phyloP scores from a whole-genome alignment of 2,888 invertebrate species.

The Drosophila neoperkinsi region DNA sequence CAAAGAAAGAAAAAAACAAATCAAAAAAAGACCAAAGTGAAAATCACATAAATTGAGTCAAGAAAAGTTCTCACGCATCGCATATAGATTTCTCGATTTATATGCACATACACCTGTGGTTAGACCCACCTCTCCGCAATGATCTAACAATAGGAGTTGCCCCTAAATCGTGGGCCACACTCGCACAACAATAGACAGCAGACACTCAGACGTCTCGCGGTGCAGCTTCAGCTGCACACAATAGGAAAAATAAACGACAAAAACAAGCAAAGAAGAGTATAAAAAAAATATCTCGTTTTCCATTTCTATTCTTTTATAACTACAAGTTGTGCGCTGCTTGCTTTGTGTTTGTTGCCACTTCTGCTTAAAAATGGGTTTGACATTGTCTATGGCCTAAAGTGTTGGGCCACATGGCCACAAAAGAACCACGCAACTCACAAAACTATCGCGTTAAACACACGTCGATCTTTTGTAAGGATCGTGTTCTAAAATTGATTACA shows the following conservation, averaged over 20 bases:
- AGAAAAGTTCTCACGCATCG: constrained; percentile 73
- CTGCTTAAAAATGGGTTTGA: constrained; percentile 73
- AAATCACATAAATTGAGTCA: constrained; percentile 60
- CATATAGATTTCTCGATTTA: constrained; percentile 41
- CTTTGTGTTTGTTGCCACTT: constrained; percentile 48
- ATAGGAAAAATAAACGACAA: constrained; percentile 48
- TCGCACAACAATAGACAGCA: constrained; percentile 52
- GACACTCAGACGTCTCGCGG: constrained; percentile 67
- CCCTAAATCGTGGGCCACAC: constrained; percentile 63
- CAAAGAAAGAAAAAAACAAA: constrained; percentile 26
- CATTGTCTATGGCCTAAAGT: constrained; percentile 67
- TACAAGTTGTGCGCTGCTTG: constrained; percentile 19
- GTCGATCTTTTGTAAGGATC: constrained; percentile 70
- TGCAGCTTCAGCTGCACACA: constrained; percentile 54
- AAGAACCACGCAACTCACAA: constrained; percentile 28
- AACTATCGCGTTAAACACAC: constrained; percentile 72
- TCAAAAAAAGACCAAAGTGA: constrained; percentile 24
- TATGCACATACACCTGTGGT: constrained; percentile 66
- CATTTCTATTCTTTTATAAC: constrained; percentile 53
- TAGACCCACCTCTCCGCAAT: constrained; percentile 38
- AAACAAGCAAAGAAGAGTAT: constrained; percentile 19
- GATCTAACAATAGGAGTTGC: constrained; percentile 61
- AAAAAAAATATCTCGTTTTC: constrained; percentile 62
- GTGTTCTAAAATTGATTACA: constrained; percentile 73
- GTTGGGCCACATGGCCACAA: constrained; percentile 63